Base-by-base conservation (phyloP, 2,113 vertebrate species). In the Trochalopteron elliotii region DNA sequence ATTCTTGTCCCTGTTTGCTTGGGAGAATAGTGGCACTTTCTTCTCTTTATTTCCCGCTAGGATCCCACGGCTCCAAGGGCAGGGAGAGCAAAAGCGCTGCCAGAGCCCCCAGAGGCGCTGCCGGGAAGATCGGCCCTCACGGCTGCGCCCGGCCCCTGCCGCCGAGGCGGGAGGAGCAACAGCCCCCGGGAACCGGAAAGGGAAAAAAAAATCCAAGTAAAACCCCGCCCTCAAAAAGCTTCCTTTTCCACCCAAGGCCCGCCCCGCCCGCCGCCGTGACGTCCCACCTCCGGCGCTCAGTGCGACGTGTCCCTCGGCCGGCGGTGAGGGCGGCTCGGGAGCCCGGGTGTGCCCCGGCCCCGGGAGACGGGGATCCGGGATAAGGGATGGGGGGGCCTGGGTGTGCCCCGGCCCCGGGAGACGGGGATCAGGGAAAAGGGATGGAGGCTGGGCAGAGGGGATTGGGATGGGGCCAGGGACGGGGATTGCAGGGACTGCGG, bases 61-160 rank as follows among this genome's bases (percentile, higher is more conserved):
- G 11, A 47, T 18, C 24, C 10, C 40, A 5, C 16, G 19, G 39
- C 47, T 11, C n/a, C 64, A 11, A 12, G 16, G 3, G 23, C 55
- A 13, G 3, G 24, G 16, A 19, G 11, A 20, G 11, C 27, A 7
- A 7, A 2, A 0, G 14, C 18, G 4, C 23, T 1, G 16, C 1
- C 42, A 5, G 7, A 3, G 3, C 11, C 22, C 17, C 5, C 52
- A 10, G 5, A 7, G 4, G 9, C 19, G 5, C 15, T 0, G 20
- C 22, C 1, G 16, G 2, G 5, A 11, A 1, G 3, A 2, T 0
- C 12, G 0, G 9, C 18, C 23, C 50, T 15, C 59, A 19, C 7
- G 5, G 12, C 70, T 1, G 11, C 1, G 23, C 19, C 10, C 18
- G 0, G 15, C 5, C 33, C 24, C 19, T 12, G 10, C 40, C 28